Percentiles rank a stretch among this genome's conserved stretches.
phyloP scores from a whole-genome alignment of 2,888 invertebrate species.

The Hoplodrina ambigua region DNA sequence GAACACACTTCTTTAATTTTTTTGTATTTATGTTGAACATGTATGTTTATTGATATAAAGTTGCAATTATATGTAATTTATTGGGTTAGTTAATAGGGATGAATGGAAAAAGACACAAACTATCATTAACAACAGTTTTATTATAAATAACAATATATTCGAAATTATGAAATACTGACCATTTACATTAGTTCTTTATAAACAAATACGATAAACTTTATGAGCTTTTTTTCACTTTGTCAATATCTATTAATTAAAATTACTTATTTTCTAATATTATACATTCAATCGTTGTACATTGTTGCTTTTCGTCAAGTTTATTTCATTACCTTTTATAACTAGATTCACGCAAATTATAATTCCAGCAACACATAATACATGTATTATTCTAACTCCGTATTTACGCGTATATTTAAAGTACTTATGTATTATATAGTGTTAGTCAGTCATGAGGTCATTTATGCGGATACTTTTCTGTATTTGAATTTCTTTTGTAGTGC shows the following conservation, averaged over 20 bases:
- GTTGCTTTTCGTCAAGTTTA: not conserved
- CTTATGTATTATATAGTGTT: conserved; percentile 13
- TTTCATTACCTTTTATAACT: conserved; percentile 1
- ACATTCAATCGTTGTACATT: conserved; percentile 38
- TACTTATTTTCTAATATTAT: conserved; percentile 29
- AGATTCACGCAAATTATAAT: conserved; percentile 24
- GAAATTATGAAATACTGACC: conserved; percentile 75
- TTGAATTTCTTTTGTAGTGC: conserved; percentile 85
- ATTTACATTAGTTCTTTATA: conserved; percentile 55
- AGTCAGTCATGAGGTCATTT: conserved; percentile 63
- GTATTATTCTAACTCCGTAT: conserved; percentile 2
- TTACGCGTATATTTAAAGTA: conserved; percentile 19
- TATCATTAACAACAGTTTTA: conserved; percentile 67
- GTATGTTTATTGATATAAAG: too few species aligned
- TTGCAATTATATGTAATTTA: too few species aligned
- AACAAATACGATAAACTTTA: conserved; percentile 9
- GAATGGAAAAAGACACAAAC: conserved; percentile 34
- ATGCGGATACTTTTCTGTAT: conserved; percentile 72
- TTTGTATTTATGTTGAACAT: too few species aligned
- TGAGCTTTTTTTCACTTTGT: conserved; percentile 9
- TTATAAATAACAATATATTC: conserved; percentile 70
- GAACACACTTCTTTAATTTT: too few species aligned
- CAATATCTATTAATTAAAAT: conserved; percentile 11
- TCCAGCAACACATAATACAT: conserved; percentile 9
- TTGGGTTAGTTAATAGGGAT: not conserved